Base-by-base conservation (phyloP, 2,113 vertebrate genomes). In the Passer montanus region DNA sequence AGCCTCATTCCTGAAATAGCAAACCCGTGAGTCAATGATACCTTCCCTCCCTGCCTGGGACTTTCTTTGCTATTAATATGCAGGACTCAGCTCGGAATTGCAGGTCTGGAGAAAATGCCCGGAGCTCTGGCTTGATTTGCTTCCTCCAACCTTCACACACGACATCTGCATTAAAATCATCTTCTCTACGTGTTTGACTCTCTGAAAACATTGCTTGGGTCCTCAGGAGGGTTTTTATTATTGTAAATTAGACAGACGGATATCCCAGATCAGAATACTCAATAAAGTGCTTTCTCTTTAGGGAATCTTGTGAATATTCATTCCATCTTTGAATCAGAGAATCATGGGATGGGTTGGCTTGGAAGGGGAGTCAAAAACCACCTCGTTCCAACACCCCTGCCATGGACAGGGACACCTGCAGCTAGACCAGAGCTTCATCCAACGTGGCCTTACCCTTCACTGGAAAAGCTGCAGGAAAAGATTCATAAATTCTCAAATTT, bases 61-160 rank as follows among this genome's bases (percentile, higher is more conserved):
- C 94, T 96, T 97, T 93, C 96, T 95, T 96, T 88, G 44, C 67
- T 37, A 97, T 97, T 96, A 80, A 92, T 93, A 94, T 95, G 50
- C 92, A 86, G 79, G 90, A 68, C 78, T 85, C 58, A 1, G 55
- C 10, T 85, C 2, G 13, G 75, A 95, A 96, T 96, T 94, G 94
- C 50, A 94, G 0, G 63, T 66, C 86, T 95, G 67, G 15, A 15
- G 55, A 97, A 94, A 93, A 41, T 5, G 92, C 96, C 95, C 15
- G 35, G 63, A 84, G 95, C 76, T 1, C 16, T 20, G 20, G 11
- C 94, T 77, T 84, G 76, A 89, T 92, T 88, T 62, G 88, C 76
- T 95, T 94, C 86, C 89, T 92, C 70, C 86, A 41, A 37, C 9
- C 62, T 68, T 58, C 49, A 10, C 19, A 21, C 1, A 4, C 15